Base-by-base conservation (phyloP, 2,113 vertebrate genomes). In the Macroglossus sobrinus region DNA sequence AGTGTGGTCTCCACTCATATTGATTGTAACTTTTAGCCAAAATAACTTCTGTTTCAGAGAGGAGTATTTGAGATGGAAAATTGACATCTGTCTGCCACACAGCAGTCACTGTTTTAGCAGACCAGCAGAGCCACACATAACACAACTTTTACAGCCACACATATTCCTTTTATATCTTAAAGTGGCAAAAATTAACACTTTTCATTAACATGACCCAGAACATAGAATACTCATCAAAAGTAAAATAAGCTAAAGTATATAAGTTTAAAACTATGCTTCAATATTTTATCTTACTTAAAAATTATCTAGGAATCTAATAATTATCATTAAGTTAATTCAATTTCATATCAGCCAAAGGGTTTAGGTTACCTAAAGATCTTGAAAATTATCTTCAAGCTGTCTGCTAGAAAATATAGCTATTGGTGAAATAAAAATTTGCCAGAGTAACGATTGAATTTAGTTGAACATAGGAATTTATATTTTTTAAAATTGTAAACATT, bases 191-290 rank as follows among this genome's bases (percentile, higher is more conserved):
- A 76, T 61, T 10, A 12, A 88, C 15, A 47, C 24, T 43, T 71
- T 71, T 35, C 43, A 88, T 92, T 88, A 95, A 89, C 63, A 33
- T 84, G n/a, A 95, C 30, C 33, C 30, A 45, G 68, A 89, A 69
- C 33, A 30, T 76, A 92, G 26, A 15, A 50, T 14, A 15, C 22
- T 82, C 45, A 18, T 89, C 24, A 78, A 40, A 55, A 78, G 61
- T 89, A 88, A 84, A 53, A 40, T 84, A 78, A 89, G 35, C n/a
- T 89, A 53, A 80, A 38, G 19, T 53, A 24, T 75, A 68, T 55
- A 69, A 76, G 28, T 18, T 75, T 88, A 82, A 66, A 92, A 82
- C n/a, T 75, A 57, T 74, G 28, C n/a, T 69, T 81, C 47, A 47
- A n/a, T 86, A 69, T 82, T 92, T 71, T 75, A 30, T 66, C 64